Base-by-base conservation (phyloP, 2,888 invertebrate species). In the Megastigmus dorsalis region DNA sequence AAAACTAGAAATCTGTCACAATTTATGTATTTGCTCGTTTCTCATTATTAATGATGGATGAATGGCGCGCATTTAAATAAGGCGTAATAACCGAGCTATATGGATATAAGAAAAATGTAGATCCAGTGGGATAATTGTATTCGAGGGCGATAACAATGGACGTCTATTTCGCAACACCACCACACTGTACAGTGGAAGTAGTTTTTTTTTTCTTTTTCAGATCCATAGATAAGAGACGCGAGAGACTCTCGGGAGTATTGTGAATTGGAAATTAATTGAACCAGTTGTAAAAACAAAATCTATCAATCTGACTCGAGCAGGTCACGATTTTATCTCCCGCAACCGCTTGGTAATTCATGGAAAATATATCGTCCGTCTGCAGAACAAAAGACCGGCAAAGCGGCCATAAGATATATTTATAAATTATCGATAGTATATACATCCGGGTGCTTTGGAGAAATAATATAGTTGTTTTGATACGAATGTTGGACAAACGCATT, bases 81-180 rank as follows among this genome's bases (percentile, higher is more conserved):
- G n/a, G 13, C 13, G 41, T 66, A 54, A 52, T 66, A 55, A 28
- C 7, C 33, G 20, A 13, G 13, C 10, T 20, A 18, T n/a, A n/a
- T n/a, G n/a, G n/a, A n/a, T n/a, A n/a, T n/a, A 43, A 26, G 26
- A 60, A 23, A 38, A 23, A 13, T 33, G 33, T 48, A 36, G 50
- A 50, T 59, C 18, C 26, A 33, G 26, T 15, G 18, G 1, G n/a
- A 15, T 38, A 41, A 70, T 60, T 50, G 50, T 59, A 68, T 59
- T 62, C 52, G 15, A 41, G n/a, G n/a, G 10, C 15, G 43, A 23
- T 23, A 59, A 70, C 69, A 62, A 70, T 70, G 45, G 43, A 10
- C 30, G n/a, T n/a, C n/a, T n/a, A n/a, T 69, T 62, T 52, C 69
- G 60, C 50, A 60, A 69, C 20, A 18, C 38, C n/a, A n/a, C n/a